These are phyloP conservation scores for Acrossocheilus fasciatus DNA, from an alignment of 2,797 vertebrate species.

Conservation along the genomic window DNA sequence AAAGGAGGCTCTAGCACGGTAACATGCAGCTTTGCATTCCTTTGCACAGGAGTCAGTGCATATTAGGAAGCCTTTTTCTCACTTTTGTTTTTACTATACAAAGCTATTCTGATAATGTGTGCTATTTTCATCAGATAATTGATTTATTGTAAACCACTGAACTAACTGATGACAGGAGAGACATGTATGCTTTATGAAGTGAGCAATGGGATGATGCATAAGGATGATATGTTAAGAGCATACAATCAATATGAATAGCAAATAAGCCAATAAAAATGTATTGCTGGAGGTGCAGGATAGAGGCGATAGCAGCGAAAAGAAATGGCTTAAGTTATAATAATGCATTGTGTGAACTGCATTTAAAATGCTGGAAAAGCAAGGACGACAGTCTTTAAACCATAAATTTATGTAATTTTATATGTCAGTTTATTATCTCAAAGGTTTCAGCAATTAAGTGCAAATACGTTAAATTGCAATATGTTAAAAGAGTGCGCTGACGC, in stretches of 20 bases:
- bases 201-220: not conserved
- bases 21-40: not conserved
- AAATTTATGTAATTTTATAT: not conserved
- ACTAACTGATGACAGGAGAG: not conserved
- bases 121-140: not conserved
- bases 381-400: not conserved
- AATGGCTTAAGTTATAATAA: not conserved
- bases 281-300: not conserved
- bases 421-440: not conserved
- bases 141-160: slow-evolving; percentile 40
- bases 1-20: not conserved
- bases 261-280: not conserved
- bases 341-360: not conserved
- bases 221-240: not conserved
- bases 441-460: not conserved
- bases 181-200: not conserved
- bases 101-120: not conserved
- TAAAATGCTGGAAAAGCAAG: not conserved
- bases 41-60: not conserved
- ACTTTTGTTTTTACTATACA: not conserved
- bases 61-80: not conserved
- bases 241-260: not conserved
- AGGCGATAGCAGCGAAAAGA: no score
- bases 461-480: not conserved
- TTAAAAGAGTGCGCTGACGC: not conserved